Conservation (phyloP, 2,888 invertebrate species). For the Oligia latruncula region DNA sequence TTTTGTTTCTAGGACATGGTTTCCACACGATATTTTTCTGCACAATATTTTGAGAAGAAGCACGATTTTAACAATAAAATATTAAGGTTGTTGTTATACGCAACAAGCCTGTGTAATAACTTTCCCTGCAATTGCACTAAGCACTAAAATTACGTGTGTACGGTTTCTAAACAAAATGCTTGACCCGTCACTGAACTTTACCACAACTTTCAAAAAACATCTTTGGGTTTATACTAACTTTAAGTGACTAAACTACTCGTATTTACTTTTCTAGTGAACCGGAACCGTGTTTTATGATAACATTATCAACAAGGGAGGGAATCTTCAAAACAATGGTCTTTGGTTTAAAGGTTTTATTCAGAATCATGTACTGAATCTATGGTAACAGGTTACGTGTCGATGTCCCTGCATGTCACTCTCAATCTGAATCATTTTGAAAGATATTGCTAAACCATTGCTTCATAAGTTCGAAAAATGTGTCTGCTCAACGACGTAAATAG, state of each 20-base stretch:
- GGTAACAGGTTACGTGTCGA: not conserved
- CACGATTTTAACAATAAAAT: not conserved
- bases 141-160: not conserved
- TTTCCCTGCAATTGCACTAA: not conserved
- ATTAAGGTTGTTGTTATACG: not conserved
- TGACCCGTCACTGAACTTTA: not conserved
- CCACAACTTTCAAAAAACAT: not conserved
- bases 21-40: not conserved
- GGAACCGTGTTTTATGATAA: not conserved
- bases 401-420: too few species aligned
- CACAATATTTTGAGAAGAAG: not conserved
- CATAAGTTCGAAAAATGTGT: too few species aligned
- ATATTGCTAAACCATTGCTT: too few species aligned
- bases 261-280: conserved; percentile 2
- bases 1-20: not conserved
- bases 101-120: not conserved
- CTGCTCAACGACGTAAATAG: too few species aligned
- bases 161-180: not conserved
- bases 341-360: not conserved
- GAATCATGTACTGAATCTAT: not conserved
- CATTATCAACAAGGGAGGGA: not conserved
- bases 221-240: not conserved
- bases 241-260: not conserved
- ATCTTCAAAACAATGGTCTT: not conserved
- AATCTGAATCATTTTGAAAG: too few species aligned